Conservation (phyloP, 2,888 invertebrate species). For the Pediacus dermestoides region DNA sequence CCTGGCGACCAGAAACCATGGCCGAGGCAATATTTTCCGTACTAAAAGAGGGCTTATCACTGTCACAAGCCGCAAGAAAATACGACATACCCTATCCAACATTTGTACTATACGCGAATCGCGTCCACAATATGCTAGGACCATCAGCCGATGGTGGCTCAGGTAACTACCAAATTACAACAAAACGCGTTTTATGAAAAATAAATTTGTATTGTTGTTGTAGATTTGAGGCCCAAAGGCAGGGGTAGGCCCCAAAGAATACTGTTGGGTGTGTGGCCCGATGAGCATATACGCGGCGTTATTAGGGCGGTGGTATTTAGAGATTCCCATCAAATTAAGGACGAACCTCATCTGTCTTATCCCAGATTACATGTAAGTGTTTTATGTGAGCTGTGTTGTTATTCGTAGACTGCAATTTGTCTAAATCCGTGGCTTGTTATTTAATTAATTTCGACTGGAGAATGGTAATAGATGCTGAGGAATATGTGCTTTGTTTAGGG, state of each 20-base stretch:
- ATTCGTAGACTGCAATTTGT: too few relatives aligned
- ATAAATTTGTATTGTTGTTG: conserved; percentile 41
- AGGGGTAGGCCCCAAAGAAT: conserved; percentile 88
- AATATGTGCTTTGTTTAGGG: too few relatives aligned
- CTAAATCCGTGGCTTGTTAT: too few relatives aligned
- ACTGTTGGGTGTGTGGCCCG: conserved; percentile 88
- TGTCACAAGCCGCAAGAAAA: conserved; percentile 88
- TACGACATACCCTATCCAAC: conserved; percentile 95
- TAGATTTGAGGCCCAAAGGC: conserved; percentile 87
- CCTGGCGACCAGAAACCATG: conserved; percentile 93
- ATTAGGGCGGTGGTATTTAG: conserved; percentile 90
- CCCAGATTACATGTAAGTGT: conserved; percentile 62
- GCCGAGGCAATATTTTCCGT: conserved; percentile 92
- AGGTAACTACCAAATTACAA: conserved; percentile 55
- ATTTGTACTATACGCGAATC: conserved; percentile 87
- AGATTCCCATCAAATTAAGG: conserved; percentile 79
- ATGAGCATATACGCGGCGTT: conserved; percentile 89
- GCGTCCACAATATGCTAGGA: conserved; percentile 91
- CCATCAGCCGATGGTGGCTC: conserved; percentile 89
- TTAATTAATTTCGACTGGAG: too few relatives aligned
- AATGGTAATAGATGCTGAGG: too few relatives aligned
- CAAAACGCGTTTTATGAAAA: not conserved
- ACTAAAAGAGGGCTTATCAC: conserved; percentile 81
- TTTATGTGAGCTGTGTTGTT: too few relatives aligned
- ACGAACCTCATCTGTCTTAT: conserved; percentile 62